Conservation (phyloP, 2,113 vertebrate genomes). For the Salminus brasiliensis region DNA sequence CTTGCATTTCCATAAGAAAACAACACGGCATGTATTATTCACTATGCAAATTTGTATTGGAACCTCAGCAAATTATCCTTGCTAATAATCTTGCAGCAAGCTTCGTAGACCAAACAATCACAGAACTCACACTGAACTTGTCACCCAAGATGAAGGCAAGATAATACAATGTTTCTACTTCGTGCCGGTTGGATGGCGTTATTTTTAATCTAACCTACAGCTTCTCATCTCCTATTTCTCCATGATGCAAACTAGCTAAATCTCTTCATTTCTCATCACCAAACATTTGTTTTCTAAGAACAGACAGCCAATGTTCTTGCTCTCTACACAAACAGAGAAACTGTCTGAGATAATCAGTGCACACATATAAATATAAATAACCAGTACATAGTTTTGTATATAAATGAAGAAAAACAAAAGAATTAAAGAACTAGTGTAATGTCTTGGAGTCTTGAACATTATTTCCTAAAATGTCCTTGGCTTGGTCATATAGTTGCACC, state of each 20-base stretch:
- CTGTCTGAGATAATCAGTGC: not conserved
- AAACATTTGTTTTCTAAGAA: not conserved
- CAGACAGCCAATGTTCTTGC: not conserved
- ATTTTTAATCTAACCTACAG: not conserved
- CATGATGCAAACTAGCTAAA: not conserved
- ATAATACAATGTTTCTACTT: not conserved
- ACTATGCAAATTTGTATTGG: constrained; percentile 18
- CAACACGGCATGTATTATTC: constrained; percentile 10
- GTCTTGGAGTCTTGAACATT: no score
- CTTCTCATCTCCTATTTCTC: not conserved
- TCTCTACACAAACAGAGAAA: not conserved
- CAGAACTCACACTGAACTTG: not conserved
- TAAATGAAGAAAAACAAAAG: not conserved
- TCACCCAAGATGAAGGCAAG: not conserved
- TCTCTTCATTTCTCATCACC: not conserved
- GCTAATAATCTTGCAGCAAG: constrained; percentile 18
- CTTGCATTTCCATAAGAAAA: constrained; percentile 24
- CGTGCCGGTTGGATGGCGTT: not conserved
- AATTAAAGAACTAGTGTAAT: no score
- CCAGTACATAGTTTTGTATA: not conserved
- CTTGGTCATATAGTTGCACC: no score
- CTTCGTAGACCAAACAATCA: not conserved
- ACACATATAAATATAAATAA: not conserved
- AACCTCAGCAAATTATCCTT: constrained; percentile 10
- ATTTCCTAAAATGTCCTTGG: no score